Evolutionary conservation across 2,888 invertebrate species (phyloP), one percentile per base, ranked within the genome.

Genomic region (Sphaerophoria rueppellii): DNA sequence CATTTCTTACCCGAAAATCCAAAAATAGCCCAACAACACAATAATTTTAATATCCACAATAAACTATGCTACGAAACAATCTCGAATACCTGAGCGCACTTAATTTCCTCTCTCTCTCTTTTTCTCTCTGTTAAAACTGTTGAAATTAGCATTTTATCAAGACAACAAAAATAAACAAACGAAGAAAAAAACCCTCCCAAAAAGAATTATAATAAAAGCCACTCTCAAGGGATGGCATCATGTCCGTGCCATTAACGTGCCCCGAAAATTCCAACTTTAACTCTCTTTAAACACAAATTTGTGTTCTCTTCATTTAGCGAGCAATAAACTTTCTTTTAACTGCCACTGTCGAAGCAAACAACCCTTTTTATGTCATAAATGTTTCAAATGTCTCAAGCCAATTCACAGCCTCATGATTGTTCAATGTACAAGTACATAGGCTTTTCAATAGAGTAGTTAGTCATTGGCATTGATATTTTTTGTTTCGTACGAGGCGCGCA

Each of bases 21-120:
- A 40, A 67, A 54, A 67, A 67, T 54, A 67, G 32, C 54, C 14
- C 34, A 52, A 54, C 67, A 40, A 54, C 24, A 67, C 32, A 67
- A 37, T 54, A 50, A 67, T 67, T 35, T 35, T 48, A 35, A 63
- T 58, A 37, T n/a, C 37, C 34, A 46, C 43, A 50, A 35, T 50
- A 35, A 46, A 35, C 34, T 40, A 54, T 40, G 37, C 6, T 65
- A n/a, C 32, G 37, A 37, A 52, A 52, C 52, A 40, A 67, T 40
- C 6, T 32, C 40, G 35, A 67, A 67, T 52, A 65, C 24, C 35
- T 65, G 40, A 32, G 60, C 50, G 16, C 16, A 48, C 32, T 61
- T 46, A 12, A 34, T 6, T 40, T 24, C 40, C 4, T 37, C 1
- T 5, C 11, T 5, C 16, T 65, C 52, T 52, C 16, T 67, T 24